These are phyloP conservation scores for Arbacia lixula DNA, from an alignment of 53 echinoderm and acorn worm species.

Conservation along the genomic window DNA sequence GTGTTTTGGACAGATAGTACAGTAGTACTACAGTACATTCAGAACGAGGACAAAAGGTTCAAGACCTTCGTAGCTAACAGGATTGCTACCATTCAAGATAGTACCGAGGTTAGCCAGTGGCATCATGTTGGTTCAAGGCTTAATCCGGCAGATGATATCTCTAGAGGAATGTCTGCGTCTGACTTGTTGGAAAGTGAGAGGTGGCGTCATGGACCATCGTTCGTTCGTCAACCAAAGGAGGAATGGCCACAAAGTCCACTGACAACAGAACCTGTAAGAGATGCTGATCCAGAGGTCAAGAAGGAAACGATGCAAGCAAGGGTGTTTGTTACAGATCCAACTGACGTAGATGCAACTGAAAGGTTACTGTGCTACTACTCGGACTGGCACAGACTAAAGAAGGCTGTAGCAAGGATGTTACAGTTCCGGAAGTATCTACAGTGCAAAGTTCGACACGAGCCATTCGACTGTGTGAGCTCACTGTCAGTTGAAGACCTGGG, in stretches of 20 bases:
- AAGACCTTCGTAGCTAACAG: slow-evolving; percentile 50
- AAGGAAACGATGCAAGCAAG: background rate
- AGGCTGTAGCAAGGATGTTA: slow-evolving; percentile 55
- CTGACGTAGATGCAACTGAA: slow-evolving; percentile 24
- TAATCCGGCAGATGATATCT: slow-evolving; percentile 70
- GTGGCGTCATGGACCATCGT: slow-evolving; percentile 57
- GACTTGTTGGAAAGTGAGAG: slow-evolving; percentile 33
- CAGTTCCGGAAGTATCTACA: slow-evolving; percentile 28
- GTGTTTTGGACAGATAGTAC: slow-evolving; percentile 68
- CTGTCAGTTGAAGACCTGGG: slow-evolving; percentile 57
- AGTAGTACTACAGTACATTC: slow-evolving; percentile 33
- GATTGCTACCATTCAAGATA: slow-evolving; percentile 37
- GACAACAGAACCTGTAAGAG: background rate
- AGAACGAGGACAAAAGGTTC: slow-evolving; percentile 46
- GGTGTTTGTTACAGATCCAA: slow-evolving; percentile 11
- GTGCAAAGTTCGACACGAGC: background rate
- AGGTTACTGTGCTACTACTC: slow-evolving; percentile 48
- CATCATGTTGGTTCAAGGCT: slow-evolving; percentile 40
- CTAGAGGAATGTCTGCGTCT: slow-evolving; percentile 55
- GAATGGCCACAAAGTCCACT: slow-evolving; percentile 12
- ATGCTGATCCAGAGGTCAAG: slow-evolving; percentile 36
- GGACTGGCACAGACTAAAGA: slow-evolving; percentile 58
- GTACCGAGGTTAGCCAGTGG: slow-evolving; percentile 41
- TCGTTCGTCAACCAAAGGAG: slow-evolving; percentile 29
- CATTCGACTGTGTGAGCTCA: slow-evolving; percentile 12